Conservation (phyloP, 2,113 vertebrate species). For the Actenoides lindsayi region DNA sequence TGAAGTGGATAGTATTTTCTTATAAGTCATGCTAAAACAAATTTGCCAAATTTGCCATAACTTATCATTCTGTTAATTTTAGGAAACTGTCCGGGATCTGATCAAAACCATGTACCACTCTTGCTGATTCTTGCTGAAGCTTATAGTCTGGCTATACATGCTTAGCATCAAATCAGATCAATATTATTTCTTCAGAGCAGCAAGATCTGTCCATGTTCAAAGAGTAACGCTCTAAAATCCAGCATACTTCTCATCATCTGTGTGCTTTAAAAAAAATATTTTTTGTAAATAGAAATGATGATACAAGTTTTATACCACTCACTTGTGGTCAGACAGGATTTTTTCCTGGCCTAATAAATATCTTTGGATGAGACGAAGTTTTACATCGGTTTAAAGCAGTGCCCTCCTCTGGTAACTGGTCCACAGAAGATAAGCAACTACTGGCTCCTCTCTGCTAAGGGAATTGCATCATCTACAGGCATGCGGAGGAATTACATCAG, state of each 20-base stretch:
- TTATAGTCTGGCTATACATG: not conserved
- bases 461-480: constrained; percentile 26
- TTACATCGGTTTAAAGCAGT: not conserved
- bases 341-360: not conserved
- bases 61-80: not conserved
- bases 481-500: not conserved
- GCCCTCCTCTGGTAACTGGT: not conserved
- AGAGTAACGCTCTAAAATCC: not conserved
- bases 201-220: not conserved
- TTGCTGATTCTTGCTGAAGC: not conserved
- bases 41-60: not conserved
- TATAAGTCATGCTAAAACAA: not conserved
- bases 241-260: not conserved
- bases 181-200: not conserved
- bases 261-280: not conserved
- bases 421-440: not conserved
- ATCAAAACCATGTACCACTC: not conserved
- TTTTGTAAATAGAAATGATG: not conserved
- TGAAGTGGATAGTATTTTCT: not conserved
- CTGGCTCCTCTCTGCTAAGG: not conserved
- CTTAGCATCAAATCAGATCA: not conserved
- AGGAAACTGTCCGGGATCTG: not conserved
- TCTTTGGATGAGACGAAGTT: not conserved
- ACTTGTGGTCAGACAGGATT: not conserved
- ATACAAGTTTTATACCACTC: not conserved